Percentiles rank a stretch among this genome's conserved stretches.
Conservation (phyloP, 2,113 vertebrate genomes). For the Raphicerus campestris region DNA sequence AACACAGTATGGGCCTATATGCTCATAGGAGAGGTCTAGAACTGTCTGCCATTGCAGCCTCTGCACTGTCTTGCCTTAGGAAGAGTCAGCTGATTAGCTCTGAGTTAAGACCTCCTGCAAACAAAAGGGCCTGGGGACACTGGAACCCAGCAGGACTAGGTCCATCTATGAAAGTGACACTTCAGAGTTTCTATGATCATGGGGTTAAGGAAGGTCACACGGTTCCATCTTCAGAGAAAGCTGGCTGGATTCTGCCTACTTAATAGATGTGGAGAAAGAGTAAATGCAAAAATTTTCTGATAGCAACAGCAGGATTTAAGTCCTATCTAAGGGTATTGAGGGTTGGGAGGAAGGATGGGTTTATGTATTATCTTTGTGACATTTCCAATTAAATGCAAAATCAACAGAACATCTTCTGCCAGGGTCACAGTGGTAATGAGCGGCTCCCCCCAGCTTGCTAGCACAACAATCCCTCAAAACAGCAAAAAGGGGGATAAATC, state of each 20-base stretch:
- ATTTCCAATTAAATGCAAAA: conserved; percentile 66
- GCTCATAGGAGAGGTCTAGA: not conserved
- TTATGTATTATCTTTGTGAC: conserved; percentile 36
- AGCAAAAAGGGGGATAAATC: conserved; percentile 64
- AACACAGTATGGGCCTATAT: not conserved
- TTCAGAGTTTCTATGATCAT: not conserved
- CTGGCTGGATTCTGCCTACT: not conserved
- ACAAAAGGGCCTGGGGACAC: too few species aligned
- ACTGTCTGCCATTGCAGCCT: not conserved
- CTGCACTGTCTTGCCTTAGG: not conserved
- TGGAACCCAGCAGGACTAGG: not conserved
- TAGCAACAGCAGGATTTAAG: conserved; percentile 40
- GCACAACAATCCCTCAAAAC: conserved; percentile 46
- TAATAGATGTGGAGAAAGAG: conserved; percentile 34
- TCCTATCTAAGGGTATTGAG: not conserved
- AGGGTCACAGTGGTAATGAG: conserved; percentile 35
- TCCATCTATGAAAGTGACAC: conserved; percentile 2
- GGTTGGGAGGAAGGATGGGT: not conserved
- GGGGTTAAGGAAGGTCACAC: not conserved
- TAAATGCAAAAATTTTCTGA: conserved; percentile 13
- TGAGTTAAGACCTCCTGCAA: not conserved
- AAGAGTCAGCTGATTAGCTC: not conserved
- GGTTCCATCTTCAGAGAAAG: not conserved
- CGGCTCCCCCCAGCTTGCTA: conserved; percentile 25
- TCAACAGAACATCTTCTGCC: conserved; percentile 48